Evolutionary conservation across 2,113 vertebrate genomes (phyloP), one percentile per base, ranked within the genome.

Genomic region (Octodon degus): DNA sequence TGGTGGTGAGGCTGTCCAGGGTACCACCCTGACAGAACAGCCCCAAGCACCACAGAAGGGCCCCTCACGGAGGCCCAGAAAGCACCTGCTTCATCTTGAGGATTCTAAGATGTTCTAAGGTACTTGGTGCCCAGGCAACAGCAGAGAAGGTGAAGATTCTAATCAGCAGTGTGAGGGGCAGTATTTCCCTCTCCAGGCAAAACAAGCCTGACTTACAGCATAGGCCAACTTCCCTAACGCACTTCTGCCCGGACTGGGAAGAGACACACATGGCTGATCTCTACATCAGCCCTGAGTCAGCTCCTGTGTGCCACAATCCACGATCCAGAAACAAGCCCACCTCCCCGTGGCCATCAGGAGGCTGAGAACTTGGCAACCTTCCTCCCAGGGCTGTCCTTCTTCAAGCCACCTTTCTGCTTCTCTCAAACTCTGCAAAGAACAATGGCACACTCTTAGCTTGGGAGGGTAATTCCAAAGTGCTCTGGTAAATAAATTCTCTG

Each of bases 261-360:
- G 86, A 72, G 7, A 55, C 0, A 55, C 58, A 53, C 19, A 37
- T 2, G 7, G 14, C 13, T 2, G 3, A 2, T 62, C 62, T 34
- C 24, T 1, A 0, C 0, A 24, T 13, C 20, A 6, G 30, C 8
- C 30, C 53, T 1, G 3, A 80, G 20, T 53, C 2, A 3, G 79
- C 50, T 85, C 79, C 17, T 13, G 7, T 5, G 22, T 0, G 3
- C 27, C 13, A 19, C 20, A 25, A 34, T 22, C 10, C 25, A 0
- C 6, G 10, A 80, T 67, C 79, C 27, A 68, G 14, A 81, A 70
- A 65, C 14, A 84, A 62, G 19, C 6, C 47, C 65, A 22, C 88
- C 67, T 72, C 2, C 19, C 24, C n/a, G 47, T 1, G 60, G 47
- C 30, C 43, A 11, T 25, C 3, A 60, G 19, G 76, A 91, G 43